Conservation (phyloP, 2,888 invertebrate species). For the Argyresthia goedartella region DNA sequence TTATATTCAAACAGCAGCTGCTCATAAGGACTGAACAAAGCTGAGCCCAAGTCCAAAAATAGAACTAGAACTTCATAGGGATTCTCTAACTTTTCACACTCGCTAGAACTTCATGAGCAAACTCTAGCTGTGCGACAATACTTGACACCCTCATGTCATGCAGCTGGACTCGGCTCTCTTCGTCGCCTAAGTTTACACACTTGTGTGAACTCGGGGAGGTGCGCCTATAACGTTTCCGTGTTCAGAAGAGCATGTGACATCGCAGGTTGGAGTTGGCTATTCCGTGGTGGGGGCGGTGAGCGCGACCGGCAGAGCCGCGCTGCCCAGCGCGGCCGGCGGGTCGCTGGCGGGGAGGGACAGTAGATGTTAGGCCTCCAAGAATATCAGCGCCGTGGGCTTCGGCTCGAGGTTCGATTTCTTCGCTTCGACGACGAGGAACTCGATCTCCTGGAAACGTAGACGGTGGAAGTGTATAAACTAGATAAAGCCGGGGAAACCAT, state of each 20-base stretch:
- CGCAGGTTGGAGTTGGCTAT: constrained; percentile 72
- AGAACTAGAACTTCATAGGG: no score
- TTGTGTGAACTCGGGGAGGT: neutral
- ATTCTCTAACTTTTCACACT: no score
- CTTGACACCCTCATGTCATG: no score
- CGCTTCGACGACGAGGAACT: constrained; percentile 93
- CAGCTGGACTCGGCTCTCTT: no score
- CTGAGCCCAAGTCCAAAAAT: no score
- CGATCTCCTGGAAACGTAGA: constrained; percentile 77
- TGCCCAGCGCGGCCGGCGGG: constrained; percentile 78
- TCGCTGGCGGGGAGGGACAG: constrained; percentile 88
- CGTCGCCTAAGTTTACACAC: no score
- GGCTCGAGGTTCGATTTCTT: constrained; percentile 93
- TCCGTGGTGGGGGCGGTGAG: constrained; percentile 72
- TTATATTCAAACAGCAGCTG: no score
- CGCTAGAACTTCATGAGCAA: no score
- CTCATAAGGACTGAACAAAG: no score
- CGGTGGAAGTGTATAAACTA: no score
- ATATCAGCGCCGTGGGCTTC: constrained; percentile 91
- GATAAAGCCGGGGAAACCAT: no score
- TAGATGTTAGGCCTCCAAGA: constrained; percentile 94
- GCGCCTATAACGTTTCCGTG: constrained; percentile 9
- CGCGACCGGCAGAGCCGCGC: constrained; percentile 71
- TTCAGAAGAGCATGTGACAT: constrained; percentile 70
- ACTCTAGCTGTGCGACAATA: no score